Evolutionary conservation across 2,113 vertebrate species (phyloP).

Genomic region (Odobenus rosmarus): DNA sequence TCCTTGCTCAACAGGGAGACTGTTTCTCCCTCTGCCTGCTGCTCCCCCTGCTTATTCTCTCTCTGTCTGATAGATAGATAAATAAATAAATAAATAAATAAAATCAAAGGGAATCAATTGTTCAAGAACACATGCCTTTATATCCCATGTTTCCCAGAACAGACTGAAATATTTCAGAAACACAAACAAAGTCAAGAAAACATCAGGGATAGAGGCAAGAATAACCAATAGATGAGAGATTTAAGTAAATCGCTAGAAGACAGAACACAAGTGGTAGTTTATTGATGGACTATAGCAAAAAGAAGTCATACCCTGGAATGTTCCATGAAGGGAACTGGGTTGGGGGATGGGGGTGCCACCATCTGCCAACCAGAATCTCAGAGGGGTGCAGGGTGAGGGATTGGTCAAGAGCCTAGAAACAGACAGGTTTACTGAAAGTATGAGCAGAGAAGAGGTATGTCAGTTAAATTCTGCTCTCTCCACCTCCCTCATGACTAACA

Average conservation of each 20-base stretch:
- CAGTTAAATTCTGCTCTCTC: neutral
- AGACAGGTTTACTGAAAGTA: neutral
- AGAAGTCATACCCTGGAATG: neutral
- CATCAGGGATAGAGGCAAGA: neutral
- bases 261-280: neutral
- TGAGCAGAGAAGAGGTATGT: neutral
- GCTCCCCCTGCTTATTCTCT: no score
- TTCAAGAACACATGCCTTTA: neutral
- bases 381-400: neutral
- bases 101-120: neutral
- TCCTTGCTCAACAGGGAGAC: no score
- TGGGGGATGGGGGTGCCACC: accelerated
- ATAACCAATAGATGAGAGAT: neutral
- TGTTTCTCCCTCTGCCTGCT: no score
- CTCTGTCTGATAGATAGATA: no score
- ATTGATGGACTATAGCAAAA: neutral
- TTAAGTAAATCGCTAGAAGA: neutral
- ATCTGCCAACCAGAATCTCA: neutral
- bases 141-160: neutral
- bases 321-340: neutral
- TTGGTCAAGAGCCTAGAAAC: neutral
- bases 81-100: no score
- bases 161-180: neutral
- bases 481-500: neutral
- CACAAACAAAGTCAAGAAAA: neutral